A percentile compares a stretch with the other conserved stretches of the same genome.
Evolutionary conservation across 2,888 invertebrate genomes (phyloP).

Genomic region (Meteorus cinctellus): DNA sequence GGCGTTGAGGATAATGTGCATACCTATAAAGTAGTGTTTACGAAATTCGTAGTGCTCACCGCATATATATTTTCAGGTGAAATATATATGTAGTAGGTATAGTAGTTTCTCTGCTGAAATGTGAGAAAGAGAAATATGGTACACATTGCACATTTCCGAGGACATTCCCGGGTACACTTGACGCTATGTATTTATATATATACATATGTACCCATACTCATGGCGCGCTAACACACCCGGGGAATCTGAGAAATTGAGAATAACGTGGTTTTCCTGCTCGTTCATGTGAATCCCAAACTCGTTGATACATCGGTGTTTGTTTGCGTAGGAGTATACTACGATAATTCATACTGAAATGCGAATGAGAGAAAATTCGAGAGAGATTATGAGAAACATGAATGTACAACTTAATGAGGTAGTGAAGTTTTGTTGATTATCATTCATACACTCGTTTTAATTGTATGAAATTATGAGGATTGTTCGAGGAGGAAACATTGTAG

Average conservation of each 20-base stretch:
- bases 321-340: too few species aligned
- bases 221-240: constrained; percentile 15
- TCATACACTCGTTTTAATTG: too few species aligned
- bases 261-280: constrained; percentile 33
- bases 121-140: constrained; percentile 6
- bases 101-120: not conserved
- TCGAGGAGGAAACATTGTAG: too few species aligned
- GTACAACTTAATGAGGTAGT: not conserved
- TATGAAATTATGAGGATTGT: too few species aligned
- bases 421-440: not conserved
- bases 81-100: not conserved
- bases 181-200: not conserved
- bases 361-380: not conserved
- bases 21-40: not conserved
- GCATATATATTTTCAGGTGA: constrained; percentile 4
- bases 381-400: not conserved
- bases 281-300: constrained; percentile 32
- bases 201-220: not conserved
- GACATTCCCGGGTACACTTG: constrained; percentile 27
- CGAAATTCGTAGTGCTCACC: not conserved
- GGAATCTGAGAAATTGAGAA: constrained; percentile 41
- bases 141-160: constrained; percentile 30
- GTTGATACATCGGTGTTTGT: not conserved
- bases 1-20: not conserved
- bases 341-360: not conserved